Evolutionary conservation across 2,113 vertebrate genomes (phyloP), one percentile per base, ranked within the genome.

Genomic region (Asarcornis scutulata): DNA sequence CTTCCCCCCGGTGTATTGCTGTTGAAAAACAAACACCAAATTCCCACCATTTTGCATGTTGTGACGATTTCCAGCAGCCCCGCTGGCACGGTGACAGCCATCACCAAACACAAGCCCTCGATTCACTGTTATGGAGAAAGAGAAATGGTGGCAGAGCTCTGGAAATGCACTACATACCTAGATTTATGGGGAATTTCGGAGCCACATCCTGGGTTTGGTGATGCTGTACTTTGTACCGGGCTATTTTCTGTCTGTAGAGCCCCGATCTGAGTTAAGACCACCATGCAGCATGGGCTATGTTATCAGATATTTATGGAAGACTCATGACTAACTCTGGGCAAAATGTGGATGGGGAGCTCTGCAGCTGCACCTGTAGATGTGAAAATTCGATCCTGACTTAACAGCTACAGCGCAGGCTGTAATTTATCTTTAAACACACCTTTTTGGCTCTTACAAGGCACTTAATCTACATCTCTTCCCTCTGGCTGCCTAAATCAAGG

Each of bases 31-130:
- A 40, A 94, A 84, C 5, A 32, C 85, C 66, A 72, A 93, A 77
- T 90, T 59, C 76, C 63, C 46, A 59, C 63, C 40, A 3, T 74
- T 83, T 42, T 27, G 36, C 34, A 34, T 15, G 72, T 26, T 59
- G 64, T 77, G 88, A 74, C n/a, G 69, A 17, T 42, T 94, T 80
- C 68, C 93, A 86, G 81, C 91, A 91, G 89, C 38, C 63, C 74
- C 32, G 4, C 50, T 55, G 87, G 91, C 81, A 63, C 26, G 2
- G 48, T 18, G 64, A 84, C 74, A 79, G 85, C 67, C 74, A 55
- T 36, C 83, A 86, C 76, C 79, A 53, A 77, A 86, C 92, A 77
- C 63, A 52, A 77, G 31, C 40, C 46, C 89, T 73, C 2, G 0
- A 77, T 36, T 88, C 72, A 68, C 72, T 22, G 6, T 16, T 44